A percentile compares a stretch with the other conserved stretches of the same genome.
Conservation (phyloP, 2,888 invertebrate genomes). For the Agonopterix subpropinquella region DNA sequence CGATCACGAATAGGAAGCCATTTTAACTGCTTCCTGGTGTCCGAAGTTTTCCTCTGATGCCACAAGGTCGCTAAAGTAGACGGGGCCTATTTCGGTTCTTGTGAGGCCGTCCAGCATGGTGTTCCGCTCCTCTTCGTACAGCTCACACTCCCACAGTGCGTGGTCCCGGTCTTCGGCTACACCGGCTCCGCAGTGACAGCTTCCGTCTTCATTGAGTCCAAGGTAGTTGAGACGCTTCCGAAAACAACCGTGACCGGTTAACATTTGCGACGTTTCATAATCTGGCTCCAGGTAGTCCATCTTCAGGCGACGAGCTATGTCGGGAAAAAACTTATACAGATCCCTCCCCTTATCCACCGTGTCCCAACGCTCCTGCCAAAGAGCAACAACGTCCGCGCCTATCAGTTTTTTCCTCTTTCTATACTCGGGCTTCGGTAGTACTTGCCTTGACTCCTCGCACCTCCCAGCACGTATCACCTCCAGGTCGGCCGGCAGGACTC, state of each 20-base stretch:
- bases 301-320: constrained; percentile 9
- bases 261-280: constrained; percentile 11
- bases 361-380: constrained; percentile 9
- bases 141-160: constrained; percentile 1
- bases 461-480: constrained; percentile 16
- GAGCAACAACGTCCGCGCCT: constrained; percentile 1
- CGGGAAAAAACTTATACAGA: constrained; percentile 14
- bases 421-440: background rate
- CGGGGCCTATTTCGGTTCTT: background rate
- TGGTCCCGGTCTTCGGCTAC: constrained; percentile 6
- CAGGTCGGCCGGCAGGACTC: constrained; percentile 21
- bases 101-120: background rate
- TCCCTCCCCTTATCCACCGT: constrained; percentile 7
- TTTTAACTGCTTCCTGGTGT: too few species aligned
- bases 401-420: background rate
- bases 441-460: too few species aligned
- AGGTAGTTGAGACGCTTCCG: constrained; percentile 5
- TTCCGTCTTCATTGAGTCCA: constrained; percentile 5
- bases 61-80: background rate
- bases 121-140: background rate
- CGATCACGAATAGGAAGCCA: too few species aligned
- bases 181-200: constrained; percentile 8
- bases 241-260: constrained; percentile 15
- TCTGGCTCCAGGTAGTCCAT: constrained; percentile 13
- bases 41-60: background rate